Evolutionary conservation across 2,888 invertebrate genomes (phyloP).

Genomic region (Tholera decimalis): DNA sequence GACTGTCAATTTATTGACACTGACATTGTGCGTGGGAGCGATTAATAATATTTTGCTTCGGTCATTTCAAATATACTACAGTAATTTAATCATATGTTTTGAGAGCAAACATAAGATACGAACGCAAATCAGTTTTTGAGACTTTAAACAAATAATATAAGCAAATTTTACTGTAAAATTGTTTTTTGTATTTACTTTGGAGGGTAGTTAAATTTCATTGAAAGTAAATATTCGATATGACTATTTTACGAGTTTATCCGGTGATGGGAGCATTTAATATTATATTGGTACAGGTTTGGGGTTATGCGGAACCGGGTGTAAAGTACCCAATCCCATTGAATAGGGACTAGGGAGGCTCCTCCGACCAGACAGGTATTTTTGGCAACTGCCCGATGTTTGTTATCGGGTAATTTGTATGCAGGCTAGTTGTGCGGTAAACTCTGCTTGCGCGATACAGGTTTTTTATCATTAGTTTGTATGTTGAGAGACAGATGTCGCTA

Average conservation of each 20-base stretch:
- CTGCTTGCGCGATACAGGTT: too few species aligned
- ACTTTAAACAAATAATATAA: constrained; percentile 24
- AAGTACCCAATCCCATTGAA: too few species aligned
- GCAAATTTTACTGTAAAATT: background rate
- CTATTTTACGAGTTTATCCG: background rate
- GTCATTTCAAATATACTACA: background rate
- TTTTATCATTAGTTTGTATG: too few species aligned
- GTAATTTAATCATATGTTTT: background rate
- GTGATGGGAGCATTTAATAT: too few species aligned
- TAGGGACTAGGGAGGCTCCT: too few species aligned
- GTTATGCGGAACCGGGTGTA: too few species aligned
- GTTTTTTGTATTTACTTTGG: background rate
- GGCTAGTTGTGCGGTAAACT: too few species aligned
- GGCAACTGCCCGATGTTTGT: too few species aligned
- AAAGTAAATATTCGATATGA: background rate
- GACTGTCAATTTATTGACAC: background rate
- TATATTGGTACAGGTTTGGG: too few species aligned
- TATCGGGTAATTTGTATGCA: too few species aligned
- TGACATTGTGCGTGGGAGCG: background rate
- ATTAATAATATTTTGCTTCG: constrained; percentile 7
- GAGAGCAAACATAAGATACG: constrained; percentile 5
- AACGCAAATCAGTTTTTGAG: background rate
- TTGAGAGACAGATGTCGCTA: too few species aligned
- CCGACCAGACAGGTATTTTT: too few species aligned
- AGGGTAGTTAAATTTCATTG: background rate